Evolutionary conservation across 2,888 invertebrate genomes (phyloP).

Genomic region (Watsonalla cultraria): DNA sequence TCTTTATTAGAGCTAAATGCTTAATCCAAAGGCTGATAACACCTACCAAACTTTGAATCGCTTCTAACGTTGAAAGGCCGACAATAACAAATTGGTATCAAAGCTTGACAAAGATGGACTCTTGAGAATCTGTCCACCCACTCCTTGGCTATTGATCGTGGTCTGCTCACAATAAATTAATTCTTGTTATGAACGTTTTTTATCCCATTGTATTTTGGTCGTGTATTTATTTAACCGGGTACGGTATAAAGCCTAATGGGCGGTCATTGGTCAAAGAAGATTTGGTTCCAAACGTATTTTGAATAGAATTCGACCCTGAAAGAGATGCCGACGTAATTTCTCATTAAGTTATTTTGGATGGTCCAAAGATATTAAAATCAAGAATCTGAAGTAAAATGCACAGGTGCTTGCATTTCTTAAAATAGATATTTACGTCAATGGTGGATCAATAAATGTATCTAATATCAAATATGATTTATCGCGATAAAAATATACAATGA

Average conservation of each 20-base stretch:
- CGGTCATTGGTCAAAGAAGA: conserved; percentile 70
- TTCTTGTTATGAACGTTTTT: conserved; percentile 76
- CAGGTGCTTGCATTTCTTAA: conserved; percentile 2
- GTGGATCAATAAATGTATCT: conserved; percentile 24
- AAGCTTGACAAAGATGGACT: conserved; percentile 78
- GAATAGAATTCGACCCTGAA: conserved; percentile 22
- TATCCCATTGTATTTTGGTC: conserved; percentile 61
- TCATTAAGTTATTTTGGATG: no score
- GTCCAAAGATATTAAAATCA: no score
- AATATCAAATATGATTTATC: conserved; percentile 14
- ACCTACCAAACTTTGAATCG: conserved; percentile 73
- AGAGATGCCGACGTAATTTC: neutral
- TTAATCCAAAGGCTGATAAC: conserved; percentile 51
- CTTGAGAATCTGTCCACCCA: conserved; percentile 77
- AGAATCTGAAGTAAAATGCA: neutral
- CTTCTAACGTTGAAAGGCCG: conserved; percentile 66
- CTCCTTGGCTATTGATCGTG: conserved; percentile 71
- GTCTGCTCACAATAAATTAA: conserved; percentile 73
- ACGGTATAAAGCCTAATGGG: conserved; percentile 59
- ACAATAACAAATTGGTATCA: conserved; percentile 77
- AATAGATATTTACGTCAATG: conserved; percentile 1
- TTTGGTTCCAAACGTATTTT: conserved; percentile 31
- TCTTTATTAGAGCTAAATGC: conserved; percentile 12
- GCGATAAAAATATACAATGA: conserved; percentile 28
- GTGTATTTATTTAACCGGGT: conserved; percentile 65